phyloP scores from a whole-genome alignment of 2,888 invertebrate species.

The Thecocarcelia acutangulata region DNA sequence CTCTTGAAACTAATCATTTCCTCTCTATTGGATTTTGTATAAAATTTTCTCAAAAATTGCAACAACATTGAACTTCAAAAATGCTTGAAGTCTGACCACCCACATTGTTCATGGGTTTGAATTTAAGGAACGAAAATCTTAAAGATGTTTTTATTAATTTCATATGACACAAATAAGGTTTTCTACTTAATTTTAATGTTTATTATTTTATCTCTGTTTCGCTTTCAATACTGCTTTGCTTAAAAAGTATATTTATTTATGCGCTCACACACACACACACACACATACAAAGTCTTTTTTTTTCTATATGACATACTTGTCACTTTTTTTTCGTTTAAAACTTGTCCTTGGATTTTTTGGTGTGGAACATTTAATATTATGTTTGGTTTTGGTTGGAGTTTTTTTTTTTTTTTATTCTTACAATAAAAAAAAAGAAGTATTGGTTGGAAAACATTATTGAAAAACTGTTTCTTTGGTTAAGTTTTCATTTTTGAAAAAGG shows the following conservation, averaged over 20 bases:
- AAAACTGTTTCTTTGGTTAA: conserved; percentile 48
- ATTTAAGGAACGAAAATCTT: conserved; percentile 28
- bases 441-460: conserved; percentile 52
- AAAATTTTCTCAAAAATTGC: conserved; percentile 1
- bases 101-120: conserved; percentile 49
- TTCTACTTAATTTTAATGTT: conserved; percentile 66
- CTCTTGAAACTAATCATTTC: conserved; percentile 34
- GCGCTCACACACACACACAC: no score
- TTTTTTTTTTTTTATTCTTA: conserved; percentile 10
- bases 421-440: conserved; percentile 28
- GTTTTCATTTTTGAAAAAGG: conserved; percentile 45
- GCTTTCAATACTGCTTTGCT: conserved; percentile 20
- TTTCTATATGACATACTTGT: conserved; percentile 67
- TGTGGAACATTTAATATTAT: conserved; percentile 68
- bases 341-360: conserved; percentile 66
- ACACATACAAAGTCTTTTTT: neutral
- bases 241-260: conserved; percentile 18
- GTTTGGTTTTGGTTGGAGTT: conserved; percentile 16
- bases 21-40: conserved; percentile 25
- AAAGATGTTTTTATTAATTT: conserved; percentile 62
- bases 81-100: conserved; percentile 50
- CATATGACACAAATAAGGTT: conserved; percentile 70
- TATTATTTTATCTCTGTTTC: conserved; percentile 50
- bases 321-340: conserved; percentile 59
- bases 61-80: conserved; percentile 45